Evolutionary conservation across 2,797 vertebrate species (phyloP).

Genomic region (Sorex maritimensis): DNA sequence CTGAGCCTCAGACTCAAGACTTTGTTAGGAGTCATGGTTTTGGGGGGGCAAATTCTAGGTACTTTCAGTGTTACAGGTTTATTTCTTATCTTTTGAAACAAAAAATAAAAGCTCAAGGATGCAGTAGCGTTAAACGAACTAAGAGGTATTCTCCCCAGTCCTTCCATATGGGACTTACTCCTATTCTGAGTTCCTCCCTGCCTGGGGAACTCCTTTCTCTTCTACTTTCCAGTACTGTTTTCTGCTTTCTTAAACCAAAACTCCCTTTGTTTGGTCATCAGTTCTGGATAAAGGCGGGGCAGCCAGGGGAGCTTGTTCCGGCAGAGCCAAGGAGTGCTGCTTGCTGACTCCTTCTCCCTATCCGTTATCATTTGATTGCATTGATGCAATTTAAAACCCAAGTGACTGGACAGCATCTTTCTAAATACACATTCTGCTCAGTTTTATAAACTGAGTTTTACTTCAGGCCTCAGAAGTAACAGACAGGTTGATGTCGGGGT

Average conservation of each 20-base stretch:
- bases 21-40: not conserved
- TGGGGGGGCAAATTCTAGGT: not conserved
- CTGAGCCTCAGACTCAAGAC: not conserved
- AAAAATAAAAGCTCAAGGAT: not conserved
- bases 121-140: not conserved
- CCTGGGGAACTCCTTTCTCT: no score
- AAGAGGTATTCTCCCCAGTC: not conserved
- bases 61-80: not conserved
- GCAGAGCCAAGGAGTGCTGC: not conserved
- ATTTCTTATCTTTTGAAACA: not conserved
- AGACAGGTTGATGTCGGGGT: not conserved
- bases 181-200: no score
- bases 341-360: not conserved
- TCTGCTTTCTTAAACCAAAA: no score
- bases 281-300: not conserved
- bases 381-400: slow-evolving; percentile 5
- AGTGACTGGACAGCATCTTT: slow-evolving; percentile 1
- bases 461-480: not conserved
- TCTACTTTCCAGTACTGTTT: no score
- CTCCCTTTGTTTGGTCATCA: not conserved
- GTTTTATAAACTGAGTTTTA: slow-evolving; percentile 21
- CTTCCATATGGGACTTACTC: no score
- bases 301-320: not conserved
- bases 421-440: not conserved
- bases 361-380: not conserved